Conservation (phyloP, 2,113 vertebrate genomes). For the Siphamia tubifer region DNA sequence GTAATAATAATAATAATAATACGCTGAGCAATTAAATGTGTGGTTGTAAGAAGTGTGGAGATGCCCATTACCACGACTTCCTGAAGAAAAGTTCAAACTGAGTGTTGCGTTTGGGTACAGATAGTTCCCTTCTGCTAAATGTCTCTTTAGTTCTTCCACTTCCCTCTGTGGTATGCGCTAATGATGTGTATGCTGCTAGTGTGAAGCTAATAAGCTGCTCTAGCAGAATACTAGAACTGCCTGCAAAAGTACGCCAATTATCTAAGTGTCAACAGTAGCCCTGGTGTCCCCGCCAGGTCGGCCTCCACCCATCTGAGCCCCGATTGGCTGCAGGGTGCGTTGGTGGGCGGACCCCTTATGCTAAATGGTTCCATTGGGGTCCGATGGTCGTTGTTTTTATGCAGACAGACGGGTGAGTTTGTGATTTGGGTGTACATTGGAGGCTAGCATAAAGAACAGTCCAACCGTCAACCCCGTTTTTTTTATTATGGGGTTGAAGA, state of each 20-base stretch:
- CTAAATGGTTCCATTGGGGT: constrained; percentile 56
- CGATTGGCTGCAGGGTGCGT: constrained; percentile 14
- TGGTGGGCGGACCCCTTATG: constrained; percentile 38
- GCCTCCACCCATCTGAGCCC: constrained; percentile 29
- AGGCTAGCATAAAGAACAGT: no score
- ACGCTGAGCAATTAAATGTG: constrained; percentile 45
- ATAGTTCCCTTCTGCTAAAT: constrained; percentile 26
- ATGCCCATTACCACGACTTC: constrained; percentile 15
- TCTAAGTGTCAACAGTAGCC: constrained; percentile 4
- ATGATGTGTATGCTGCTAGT: constrained; percentile 50
- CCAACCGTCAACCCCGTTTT: no score
- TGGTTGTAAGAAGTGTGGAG: constrained; percentile 1
- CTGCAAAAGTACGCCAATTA: constrained; percentile 55
- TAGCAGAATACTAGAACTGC: constrained; percentile 31
- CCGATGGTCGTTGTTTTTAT: constrained; percentile 32
- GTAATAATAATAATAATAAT: constrained; percentile 44
- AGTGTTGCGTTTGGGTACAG: constrained; percentile 17
- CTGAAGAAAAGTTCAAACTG: constrained; percentile 9
- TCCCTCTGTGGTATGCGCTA: constrained; percentile 39
- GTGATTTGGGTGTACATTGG: no score
- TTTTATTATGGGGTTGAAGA: no score
- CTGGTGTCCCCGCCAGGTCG: constrained; percentile 32
- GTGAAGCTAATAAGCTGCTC: constrained; percentile 52
- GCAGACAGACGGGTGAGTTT: constrained; percentile 28
- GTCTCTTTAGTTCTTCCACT: constrained; percentile 5